phyloP scores from a whole-genome alignment of 64 coral and sea anemone species.

The Acropora tenuis region DNA sequence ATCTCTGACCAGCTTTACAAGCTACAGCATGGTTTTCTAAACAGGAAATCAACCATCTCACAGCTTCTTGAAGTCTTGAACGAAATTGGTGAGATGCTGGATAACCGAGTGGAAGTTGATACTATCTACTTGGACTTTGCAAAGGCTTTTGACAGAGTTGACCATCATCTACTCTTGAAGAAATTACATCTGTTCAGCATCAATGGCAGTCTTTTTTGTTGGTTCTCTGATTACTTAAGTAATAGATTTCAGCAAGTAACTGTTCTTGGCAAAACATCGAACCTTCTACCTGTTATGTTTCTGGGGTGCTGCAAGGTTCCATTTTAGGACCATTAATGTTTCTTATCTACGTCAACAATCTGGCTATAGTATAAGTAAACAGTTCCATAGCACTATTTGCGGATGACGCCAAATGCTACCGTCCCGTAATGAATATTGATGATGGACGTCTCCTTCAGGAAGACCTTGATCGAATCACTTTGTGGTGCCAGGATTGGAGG shows the following conservation, averaged over 20 bases:
- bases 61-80: neutral
- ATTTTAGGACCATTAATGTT: neutral
- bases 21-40: neutral
- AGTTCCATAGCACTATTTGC: neutral
- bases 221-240: neutral
- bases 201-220: neutral
- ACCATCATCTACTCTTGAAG: neutral
- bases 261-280: neutral
- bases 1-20: slow-evolving; percentile 15
- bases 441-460: neutral
- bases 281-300: neutral
- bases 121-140: neutral
- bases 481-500: slow-evolving; percentile 10
- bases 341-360: neutral
- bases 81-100: neutral
- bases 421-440: neutral
- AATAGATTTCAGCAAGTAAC: neutral
- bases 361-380: neutral
- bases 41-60: neutral
- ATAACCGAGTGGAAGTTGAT: neutral
- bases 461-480: slow-evolving; percentile 17
- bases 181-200: neutral
- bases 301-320: neutral
- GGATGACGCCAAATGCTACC: neutral
- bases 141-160: neutral